Evolutionary conservation across 2,888 invertebrate genomes (phyloP).

Genomic region (Timema podura): DNA sequence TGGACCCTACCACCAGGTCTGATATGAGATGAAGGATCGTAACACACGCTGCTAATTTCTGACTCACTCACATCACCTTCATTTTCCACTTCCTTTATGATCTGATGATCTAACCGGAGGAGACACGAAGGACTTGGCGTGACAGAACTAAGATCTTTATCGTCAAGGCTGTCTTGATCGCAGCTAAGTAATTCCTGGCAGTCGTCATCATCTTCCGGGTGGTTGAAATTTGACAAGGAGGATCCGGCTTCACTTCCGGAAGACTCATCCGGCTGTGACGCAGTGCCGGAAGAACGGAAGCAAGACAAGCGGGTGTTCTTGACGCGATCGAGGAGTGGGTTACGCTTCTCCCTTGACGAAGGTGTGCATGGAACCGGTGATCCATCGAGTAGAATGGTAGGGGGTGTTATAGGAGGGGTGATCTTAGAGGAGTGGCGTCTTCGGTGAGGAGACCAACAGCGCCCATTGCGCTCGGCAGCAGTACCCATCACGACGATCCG

Average conservation of each 20-base stretch:
- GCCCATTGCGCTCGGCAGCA: slow-evolving; percentile 6
- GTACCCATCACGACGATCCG: slow-evolving; percentile 49
- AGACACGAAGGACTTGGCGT: background rate
- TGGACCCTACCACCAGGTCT: background rate
- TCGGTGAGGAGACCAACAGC: slow-evolving; percentile 48
- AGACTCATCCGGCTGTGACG: slow-evolving; percentile 18
- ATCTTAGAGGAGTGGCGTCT: slow-evolving; percentile 35
- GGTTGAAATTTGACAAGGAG: slow-evolving; percentile 20
- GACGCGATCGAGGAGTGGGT: slow-evolving; percentile 65
- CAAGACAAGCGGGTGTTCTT: slow-evolving; percentile 67
- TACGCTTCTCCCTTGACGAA: slow-evolving; percentile 57
- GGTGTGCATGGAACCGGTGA: slow-evolving; percentile 7
- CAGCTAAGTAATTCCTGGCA: slow-evolving; percentile 24
- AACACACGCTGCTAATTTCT: slow-evolving; percentile 41
- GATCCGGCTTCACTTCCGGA: slow-evolving; percentile 19
- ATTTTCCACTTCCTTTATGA: slow-evolving; percentile 28
- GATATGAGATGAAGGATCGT: slow-evolving; percentile 36
- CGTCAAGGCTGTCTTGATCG: slow-evolving; percentile 26
- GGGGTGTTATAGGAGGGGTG: background rate
- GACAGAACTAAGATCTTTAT: too few relatives aligned
- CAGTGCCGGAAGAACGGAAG: slow-evolving; percentile 44
- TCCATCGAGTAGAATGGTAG: background rate
- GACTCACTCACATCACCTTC: slow-evolving; percentile 31
- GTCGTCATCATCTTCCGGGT: slow-evolving; percentile 33
- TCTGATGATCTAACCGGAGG: background rate